Conservation (phyloP, 2,113 vertebrate species). For the Megalops atlanticus region DNA sequence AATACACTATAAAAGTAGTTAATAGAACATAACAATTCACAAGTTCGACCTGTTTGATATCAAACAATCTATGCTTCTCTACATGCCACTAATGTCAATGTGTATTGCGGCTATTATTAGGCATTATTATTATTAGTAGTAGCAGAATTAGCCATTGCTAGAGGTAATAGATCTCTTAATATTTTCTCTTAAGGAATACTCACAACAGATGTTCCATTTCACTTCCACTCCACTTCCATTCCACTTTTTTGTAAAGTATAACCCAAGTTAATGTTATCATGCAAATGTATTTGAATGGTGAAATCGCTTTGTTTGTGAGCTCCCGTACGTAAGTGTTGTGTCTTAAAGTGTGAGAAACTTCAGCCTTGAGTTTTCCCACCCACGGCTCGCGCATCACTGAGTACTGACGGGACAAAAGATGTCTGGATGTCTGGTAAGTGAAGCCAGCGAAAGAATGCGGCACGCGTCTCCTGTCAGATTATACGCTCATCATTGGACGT, state of each 20-base stretch:
- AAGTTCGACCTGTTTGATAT: neutral
- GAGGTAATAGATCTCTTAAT: neutral
- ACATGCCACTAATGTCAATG: no score
- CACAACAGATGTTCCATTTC: no score
- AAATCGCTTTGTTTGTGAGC: neutral
- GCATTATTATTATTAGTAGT: neutral
- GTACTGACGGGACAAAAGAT: neutral
- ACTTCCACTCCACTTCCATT: no score
- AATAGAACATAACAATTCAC: no score
- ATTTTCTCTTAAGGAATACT: neutral
- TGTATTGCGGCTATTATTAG: no score
- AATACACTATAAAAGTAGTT: neutral
- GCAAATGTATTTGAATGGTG: neutral
- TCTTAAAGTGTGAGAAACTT: conserved; percentile 59
- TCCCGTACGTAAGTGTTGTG: neutral
- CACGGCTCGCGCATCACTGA: no score
- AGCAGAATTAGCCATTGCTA: neutral
- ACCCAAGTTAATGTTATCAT: neutral
- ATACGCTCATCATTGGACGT: neutral
- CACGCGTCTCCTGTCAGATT: conserved; percentile 2
- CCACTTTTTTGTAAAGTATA: neutral
- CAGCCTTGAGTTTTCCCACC: conserved; percentile 57
- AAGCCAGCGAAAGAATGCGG: conserved; percentile 55
- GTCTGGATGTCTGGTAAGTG: neutral
- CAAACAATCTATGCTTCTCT: neutral